Evolutionary conservation across 2,888 invertebrate genomes (phyloP).

Genomic region (Oscheius myriophilus): DNA sequence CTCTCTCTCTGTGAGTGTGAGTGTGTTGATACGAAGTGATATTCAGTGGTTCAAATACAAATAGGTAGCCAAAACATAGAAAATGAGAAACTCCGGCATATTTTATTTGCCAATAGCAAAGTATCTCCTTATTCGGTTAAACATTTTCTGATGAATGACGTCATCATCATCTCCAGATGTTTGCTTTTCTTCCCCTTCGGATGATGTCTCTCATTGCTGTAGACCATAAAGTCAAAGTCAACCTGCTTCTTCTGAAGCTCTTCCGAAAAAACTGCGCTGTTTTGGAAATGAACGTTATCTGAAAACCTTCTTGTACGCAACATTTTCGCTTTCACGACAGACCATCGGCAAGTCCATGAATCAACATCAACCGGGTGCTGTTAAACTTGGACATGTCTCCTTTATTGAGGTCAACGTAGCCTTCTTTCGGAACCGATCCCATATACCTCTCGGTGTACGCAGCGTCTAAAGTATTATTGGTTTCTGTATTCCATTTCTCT

Average conservation of each 20-base stretch:
- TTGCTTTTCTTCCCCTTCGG: not conserved
- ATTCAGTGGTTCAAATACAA: no score
- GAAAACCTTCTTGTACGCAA: slow-evolving; percentile 72
- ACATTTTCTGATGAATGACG: no score
- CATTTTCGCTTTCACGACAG: slow-evolving; percentile 71
- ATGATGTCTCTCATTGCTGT: slow-evolving; percentile 46
- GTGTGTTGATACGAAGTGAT: no score
- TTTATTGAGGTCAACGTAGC: slow-evolving; percentile 58
- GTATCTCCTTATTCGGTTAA: no score
- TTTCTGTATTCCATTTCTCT: slow-evolving; percentile 26
- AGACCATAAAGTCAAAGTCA: slow-evolving; percentile 87
- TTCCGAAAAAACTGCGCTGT: slow-evolving; percentile 88
- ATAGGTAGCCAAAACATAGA: no score
- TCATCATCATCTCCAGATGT: no score
- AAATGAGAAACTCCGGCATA: no score
- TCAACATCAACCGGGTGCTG: slow-evolving; percentile 85
- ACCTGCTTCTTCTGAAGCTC: slow-evolving; percentile 86
- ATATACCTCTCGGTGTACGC: slow-evolving; percentile 95
- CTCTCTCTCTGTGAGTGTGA: no score
- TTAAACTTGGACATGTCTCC: slow-evolving; percentile 88
- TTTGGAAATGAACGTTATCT: slow-evolving; percentile 91
- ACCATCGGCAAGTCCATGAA: slow-evolving; percentile 91
- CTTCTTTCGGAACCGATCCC: slow-evolving; percentile 87
- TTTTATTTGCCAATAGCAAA: no score
- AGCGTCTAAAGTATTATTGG: slow-evolving; percentile 77